Evolutionary conservation across 2,113 vertebrate genomes (phyloP).

Genomic region (Chloropsis cyanopogon): DNA sequence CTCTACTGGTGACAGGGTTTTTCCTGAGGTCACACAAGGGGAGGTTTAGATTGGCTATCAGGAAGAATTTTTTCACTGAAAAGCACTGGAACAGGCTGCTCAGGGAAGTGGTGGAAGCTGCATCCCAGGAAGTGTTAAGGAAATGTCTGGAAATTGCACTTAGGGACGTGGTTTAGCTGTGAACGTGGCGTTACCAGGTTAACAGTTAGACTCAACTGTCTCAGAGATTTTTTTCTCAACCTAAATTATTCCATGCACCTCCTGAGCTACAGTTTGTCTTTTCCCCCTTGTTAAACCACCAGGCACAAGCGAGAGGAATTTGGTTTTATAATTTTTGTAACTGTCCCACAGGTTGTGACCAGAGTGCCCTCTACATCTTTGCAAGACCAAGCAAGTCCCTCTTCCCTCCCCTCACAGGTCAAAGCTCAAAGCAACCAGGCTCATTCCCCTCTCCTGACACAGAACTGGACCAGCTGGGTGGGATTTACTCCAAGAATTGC

Average conservation of each 20-base stretch:
- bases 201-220: accelerated
- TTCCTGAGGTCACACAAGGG: not conserved
- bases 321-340: not conserved
- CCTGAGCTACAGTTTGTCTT: not conserved
- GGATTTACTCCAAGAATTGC: not conserved
- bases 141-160: not conserved
- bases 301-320: not conserved
- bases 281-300: not conserved
- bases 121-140: not conserved
- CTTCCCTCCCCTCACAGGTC: not conserved
- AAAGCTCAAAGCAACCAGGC: not conserved
- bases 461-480: not conserved
- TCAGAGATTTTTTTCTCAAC: not conserved
- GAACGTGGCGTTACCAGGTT: not conserved
- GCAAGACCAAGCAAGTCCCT: not conserved
- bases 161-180: accelerated
- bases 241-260: not conserved
- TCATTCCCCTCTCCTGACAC: not conserved
- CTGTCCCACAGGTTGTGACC: not conserved
- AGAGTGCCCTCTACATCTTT: not conserved
- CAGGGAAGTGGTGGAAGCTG: not conserved
- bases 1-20: accelerated
- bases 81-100: not conserved
- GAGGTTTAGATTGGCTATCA: not conserved
- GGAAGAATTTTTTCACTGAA: not conserved